Percentiles rank a stretch among this genome's conserved stretches.
These are phyloP conservation scores for Sebastes ruberrimus DNA, from an alignment of 2,797 vertebrate genomes.

Conservation along the genomic window DNA sequence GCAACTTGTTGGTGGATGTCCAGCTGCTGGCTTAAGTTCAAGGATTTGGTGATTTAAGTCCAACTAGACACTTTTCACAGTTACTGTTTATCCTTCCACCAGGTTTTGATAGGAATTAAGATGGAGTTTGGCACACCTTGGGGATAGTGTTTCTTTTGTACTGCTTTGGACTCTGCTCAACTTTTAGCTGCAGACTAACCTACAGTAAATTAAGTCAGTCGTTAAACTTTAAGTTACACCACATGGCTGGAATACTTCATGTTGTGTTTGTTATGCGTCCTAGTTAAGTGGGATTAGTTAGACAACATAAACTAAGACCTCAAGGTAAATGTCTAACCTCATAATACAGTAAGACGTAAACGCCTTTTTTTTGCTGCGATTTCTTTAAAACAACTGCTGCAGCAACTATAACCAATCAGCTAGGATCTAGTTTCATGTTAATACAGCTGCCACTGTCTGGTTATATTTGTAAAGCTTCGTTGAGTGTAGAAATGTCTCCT, in stretches of 20 bases:
- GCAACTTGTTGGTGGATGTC: not conserved
- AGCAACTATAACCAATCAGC: not conserved
- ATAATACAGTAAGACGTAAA: not conserved
- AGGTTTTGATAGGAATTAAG: not conserved
- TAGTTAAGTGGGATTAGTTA: not conserved
- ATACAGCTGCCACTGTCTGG: no score
- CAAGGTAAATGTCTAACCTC: not conserved
- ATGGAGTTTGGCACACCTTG: not conserved
- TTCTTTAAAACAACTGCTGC: not conserved
- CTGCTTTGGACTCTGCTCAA: no score
- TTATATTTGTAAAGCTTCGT: no score
- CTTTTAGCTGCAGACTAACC: not conserved
- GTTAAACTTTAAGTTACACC: not conserved
- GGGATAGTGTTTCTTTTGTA: no score
- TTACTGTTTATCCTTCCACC: not conserved
- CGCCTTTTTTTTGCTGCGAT: not conserved
- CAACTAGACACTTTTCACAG: not conserved
- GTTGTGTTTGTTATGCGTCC: no score
- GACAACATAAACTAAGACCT: not conserved
- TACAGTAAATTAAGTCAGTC: not conserved
- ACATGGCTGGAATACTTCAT: no score
- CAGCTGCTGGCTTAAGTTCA: not conserved
- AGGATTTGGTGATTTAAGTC: not conserved
- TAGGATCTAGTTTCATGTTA: no score
- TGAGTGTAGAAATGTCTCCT: no score